A percentile compares a stretch with the other conserved stretches of the same genome.
phyloP scores from a whole-genome alignment of 2,888 invertebrate species.

The Latrodectus elegans region DNA sequence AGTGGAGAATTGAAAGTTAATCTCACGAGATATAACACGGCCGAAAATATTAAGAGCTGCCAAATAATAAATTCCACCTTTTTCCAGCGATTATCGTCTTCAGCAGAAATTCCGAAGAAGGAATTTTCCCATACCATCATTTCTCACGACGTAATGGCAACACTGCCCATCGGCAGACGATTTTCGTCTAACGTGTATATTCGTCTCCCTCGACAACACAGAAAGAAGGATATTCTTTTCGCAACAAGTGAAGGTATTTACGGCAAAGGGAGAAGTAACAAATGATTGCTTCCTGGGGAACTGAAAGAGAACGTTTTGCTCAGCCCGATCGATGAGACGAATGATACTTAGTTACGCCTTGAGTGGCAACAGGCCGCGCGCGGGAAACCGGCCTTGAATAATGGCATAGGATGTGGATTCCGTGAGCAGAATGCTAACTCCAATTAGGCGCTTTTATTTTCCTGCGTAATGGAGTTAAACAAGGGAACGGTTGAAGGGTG shows the following conservation, averaged over 20 bases:
- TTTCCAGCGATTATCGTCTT: no score
- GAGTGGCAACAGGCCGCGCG: no score
- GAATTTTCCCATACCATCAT: background rate
- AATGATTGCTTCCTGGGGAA: background rate
- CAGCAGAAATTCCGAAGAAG: background rate
- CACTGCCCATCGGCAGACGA: background rate
- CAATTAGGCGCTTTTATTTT: conserved; percentile 25
- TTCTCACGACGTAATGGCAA: background rate
- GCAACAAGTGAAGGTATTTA: conserved; percentile 5
- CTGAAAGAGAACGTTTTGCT: no score
- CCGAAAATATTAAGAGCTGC: no score
- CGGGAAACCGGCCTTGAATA: background rate
- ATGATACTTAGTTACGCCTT: no score
- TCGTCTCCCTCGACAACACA: background rate
- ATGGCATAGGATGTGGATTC: background rate
- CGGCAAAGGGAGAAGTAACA: background rate
- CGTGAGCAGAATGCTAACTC: conserved; percentile 19
- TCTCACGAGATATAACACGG: no score
- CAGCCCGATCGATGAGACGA: no score
- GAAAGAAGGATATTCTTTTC: background rate
- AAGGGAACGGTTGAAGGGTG: background rate
- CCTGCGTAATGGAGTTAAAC: conserved; percentile 5
- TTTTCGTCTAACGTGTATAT: background rate
- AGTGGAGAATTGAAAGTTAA: no score
- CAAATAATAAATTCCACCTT: no score